Percentiles rank a stretch among this genome's conserved stretches.
Evolutionary conservation across 2,113 vertebrate genomes (phyloP).

Genomic region (Rhinolophus sinicus): DNA sequence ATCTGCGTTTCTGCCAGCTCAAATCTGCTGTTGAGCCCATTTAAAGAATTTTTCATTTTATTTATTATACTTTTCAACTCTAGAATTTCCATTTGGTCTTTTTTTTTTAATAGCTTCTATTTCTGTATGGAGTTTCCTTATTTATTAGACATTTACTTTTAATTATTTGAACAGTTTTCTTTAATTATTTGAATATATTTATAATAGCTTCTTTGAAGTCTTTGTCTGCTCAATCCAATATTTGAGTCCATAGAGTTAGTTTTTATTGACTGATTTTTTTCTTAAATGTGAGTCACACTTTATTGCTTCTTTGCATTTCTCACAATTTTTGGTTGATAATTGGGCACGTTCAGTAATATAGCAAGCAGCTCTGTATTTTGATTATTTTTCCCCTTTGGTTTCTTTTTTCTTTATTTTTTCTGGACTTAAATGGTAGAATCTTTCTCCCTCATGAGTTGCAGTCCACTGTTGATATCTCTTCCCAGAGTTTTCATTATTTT

Average conservation of each 20-base stretch:
- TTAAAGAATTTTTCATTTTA: conserved; percentile 39
- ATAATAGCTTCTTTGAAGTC: neutral
- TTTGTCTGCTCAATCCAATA: neutral
- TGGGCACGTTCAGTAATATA: neutral
- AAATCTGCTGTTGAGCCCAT: neutral
- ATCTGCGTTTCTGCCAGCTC: conserved; percentile 7
- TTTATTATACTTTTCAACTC: conserved; percentile 37
- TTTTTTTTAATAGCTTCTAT: conserved; percentile 11
- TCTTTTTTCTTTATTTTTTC: neutral
- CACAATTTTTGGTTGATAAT: neutral
- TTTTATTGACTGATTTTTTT: neutral
- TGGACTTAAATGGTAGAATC: neutral
- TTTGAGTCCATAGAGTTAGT: neutral
- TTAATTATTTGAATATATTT: conserved; percentile 30
- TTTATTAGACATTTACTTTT: conserved; percentile 19
- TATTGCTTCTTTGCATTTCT: conserved; percentile 30
- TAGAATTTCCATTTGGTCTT: conserved; percentile 46
- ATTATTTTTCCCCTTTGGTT: neutral
- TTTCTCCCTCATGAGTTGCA: neutral
- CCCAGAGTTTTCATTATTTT: conserved; percentile 4
- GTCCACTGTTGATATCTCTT: neutral
- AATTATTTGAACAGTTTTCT: conserved; percentile 10
- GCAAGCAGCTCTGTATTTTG: neutral
- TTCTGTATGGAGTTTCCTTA: conserved; percentile 10
- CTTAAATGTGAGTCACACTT: neutral